Conservation (phyloP, 2,113 vertebrate genomes). For the Chamaetylas fuelleborni region DNA sequence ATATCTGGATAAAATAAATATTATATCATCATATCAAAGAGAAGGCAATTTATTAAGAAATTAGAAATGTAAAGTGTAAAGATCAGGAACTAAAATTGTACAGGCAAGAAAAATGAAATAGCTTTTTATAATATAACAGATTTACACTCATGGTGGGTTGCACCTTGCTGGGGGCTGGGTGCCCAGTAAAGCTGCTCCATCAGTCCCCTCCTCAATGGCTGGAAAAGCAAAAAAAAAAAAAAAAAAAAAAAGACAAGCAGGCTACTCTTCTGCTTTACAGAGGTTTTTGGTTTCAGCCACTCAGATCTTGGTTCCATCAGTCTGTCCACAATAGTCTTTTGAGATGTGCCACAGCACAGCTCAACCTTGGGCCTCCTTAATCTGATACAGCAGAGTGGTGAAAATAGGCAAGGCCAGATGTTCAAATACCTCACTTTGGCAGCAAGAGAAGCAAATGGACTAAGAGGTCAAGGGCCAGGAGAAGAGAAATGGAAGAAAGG, state of each 20-base stretch:
- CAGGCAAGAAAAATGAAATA: neutral
- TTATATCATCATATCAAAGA: neutral
- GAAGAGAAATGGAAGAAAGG: conserved; percentile 21
- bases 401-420: conserved; percentile 73
- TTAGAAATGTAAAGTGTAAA: neutral
- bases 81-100: neutral
- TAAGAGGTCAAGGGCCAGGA: conserved; percentile 66
- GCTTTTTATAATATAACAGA: neutral
- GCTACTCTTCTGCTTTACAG: neutral
- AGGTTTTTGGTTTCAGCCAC: neutral
- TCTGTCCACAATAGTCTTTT: neutral
- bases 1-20: neutral
- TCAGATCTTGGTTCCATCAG: neutral
- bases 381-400: conserved; percentile 56
- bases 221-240: too few species aligned
- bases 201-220: too few species aligned
- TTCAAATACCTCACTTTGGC: conserved; percentile 70
- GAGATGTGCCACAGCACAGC: conserved; percentile 53
- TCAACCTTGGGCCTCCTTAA: conserved; percentile 69
- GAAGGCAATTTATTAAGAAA: neutral
- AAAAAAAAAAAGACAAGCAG: neutral
- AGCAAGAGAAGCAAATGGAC: conserved; percentile 58
- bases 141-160: neutral
- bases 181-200: neutral
- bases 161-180: neutral